These are phyloP conservation scores for Ceramica pisi DNA, from an alignment of 2,888 invertebrate species.

Conservation along the genomic window DNA sequence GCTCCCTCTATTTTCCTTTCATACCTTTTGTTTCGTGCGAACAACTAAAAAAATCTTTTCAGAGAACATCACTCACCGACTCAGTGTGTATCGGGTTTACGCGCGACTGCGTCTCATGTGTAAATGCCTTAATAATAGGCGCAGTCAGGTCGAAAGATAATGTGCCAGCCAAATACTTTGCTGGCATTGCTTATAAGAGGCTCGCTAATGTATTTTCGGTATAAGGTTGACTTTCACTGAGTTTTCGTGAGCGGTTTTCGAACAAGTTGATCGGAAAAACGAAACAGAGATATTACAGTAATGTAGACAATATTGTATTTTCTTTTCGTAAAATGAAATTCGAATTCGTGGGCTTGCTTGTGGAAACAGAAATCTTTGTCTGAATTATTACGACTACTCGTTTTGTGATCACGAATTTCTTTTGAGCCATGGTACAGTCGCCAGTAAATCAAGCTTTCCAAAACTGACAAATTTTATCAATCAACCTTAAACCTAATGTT, in stretches of 20 bases:
- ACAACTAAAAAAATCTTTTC: constrained; percentile 60
- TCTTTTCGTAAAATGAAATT: neutral
- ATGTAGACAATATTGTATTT: neutral
- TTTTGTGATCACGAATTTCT: no score
- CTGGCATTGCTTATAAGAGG: constrained; percentile 37
- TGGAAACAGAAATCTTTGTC: neutral
- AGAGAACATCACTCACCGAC: constrained; percentile 58
- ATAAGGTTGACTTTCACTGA: constrained; percentile 7
- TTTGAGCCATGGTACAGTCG: no score
- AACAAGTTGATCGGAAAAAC: constrained; percentile 5
- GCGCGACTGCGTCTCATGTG: constrained; percentile 64
- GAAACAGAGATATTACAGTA: neutral
- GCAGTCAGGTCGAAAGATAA: constrained; percentile 75
- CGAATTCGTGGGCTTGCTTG: neutral
- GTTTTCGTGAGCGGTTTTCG: neutral
- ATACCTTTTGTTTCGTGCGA: constrained; percentile 32
- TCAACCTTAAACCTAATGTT: no score
- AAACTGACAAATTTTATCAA: no score
- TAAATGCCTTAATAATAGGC: constrained; percentile 71
- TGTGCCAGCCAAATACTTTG: constrained; percentile 52
- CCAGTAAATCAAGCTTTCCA: no score
- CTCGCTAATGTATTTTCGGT: constrained; percentile 52
- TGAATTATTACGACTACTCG: neutral
- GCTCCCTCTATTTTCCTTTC: neutral
- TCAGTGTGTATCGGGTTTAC: constrained; percentile 70